Percentiles rank a stretch among this genome's conserved stretches.
Conservation (phyloP, 2,888 invertebrate genomes). For the Brachyopa scutellaris region DNA sequence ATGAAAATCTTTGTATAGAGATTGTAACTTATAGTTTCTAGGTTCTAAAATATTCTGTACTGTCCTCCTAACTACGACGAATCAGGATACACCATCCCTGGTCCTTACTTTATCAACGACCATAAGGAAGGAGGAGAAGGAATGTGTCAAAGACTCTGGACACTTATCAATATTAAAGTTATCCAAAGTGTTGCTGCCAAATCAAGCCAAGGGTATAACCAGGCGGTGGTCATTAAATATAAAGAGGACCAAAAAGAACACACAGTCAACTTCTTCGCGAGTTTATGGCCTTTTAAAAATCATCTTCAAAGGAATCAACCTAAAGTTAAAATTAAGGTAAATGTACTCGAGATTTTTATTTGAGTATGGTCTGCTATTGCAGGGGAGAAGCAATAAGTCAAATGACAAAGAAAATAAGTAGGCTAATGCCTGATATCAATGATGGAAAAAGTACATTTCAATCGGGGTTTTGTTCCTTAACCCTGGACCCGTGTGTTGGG, state of each 20-base stretch:
- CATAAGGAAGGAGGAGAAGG: not conserved
- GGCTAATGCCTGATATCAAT: not conserved
- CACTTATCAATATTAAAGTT: not conserved
- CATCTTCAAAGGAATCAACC: not conserved
- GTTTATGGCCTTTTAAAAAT: too few relatives aligned
- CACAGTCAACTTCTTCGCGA: too few relatives aligned
- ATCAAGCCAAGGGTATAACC: not conserved
- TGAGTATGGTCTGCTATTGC: not conserved
- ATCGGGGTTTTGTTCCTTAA: not conserved
- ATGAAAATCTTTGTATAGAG: not conserved
- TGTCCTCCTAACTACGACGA: too few relatives aligned
- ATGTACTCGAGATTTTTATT: not conserved
- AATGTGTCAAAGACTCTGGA: slow-evolving; percentile 2
- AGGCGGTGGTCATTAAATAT: not conserved
- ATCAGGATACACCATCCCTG: not conserved
- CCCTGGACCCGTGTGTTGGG: too few relatives aligned
- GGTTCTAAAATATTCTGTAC: not conserved
- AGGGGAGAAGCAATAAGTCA: too few relatives aligned
- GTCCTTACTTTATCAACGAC: not conserved
- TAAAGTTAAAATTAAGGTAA: not conserved
- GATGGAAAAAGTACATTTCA: not conserved
- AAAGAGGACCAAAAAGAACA: too few relatives aligned
- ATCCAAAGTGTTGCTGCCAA: not conserved
- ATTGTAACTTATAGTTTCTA: not conserved
- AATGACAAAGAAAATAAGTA: not conserved